Conservation (phyloP, 2,113 vertebrate genomes). For the Pluvialis apricaria region DNA sequence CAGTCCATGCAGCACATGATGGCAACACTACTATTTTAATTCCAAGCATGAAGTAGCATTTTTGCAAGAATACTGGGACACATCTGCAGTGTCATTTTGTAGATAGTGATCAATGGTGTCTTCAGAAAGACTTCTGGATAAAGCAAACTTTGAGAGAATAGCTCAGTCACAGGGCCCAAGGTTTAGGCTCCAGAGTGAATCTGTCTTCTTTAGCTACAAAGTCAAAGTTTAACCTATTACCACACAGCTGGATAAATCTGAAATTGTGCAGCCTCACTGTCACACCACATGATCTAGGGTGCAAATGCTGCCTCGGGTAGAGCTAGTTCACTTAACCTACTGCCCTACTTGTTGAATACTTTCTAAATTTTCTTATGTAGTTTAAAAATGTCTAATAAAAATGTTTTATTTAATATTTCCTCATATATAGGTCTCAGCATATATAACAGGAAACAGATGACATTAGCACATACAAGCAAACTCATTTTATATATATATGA, state of each 20-base stretch:
- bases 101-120: not conserved
- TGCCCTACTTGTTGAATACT: not conserved
- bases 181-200: not conserved
- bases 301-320: not conserved
- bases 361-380: not conserved
- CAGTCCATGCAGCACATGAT: not conserved
- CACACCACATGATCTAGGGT: not conserved
- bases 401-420: conserved; percentile 28
- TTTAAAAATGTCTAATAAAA: conserved; percentile 40
- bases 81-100: not conserved
- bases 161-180: not conserved
- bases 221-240: not conserved
- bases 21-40: not conserved
- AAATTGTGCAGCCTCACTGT: not conserved
- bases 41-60: not conserved
- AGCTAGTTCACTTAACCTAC: not conserved
- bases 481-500: not conserved
- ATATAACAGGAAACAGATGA: conserved; percentile 46
- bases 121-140: not conserved
- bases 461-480: not conserved
- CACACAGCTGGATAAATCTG: not conserved
- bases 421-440: not conserved
- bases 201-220: not conserved
- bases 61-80: not conserved
- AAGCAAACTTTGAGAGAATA: not conserved